Base-by-base conservation (phyloP, 1,140 invertebrate genomes). In the Apocrypta bakeri region DNA sequence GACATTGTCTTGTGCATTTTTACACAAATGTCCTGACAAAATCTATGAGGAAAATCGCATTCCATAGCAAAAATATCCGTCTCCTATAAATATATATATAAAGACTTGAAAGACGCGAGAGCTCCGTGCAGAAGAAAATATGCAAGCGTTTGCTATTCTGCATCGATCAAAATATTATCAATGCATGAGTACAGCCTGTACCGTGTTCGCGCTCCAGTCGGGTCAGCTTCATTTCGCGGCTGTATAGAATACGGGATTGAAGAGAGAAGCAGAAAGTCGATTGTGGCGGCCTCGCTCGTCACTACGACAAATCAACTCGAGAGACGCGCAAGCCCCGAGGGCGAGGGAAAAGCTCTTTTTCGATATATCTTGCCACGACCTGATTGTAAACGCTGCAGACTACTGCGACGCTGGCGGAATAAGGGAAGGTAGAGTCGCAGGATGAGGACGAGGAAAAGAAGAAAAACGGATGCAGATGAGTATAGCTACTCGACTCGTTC, bases 141-240 rank as follows among this genome's bases (percentile, higher is more conserved):
- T 17, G 33, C 31, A n/a, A n/a, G 31, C 68, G n/a, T 17, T 21
- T 33, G 21, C n/a, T 33, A 25, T 3, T 3, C 31, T n/a, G 6
- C 69, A 72, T 72, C 69, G 69, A 72, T 72, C 69, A 72, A 37
- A 42, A 42, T n/a, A 72, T 72, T 72, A 72, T 33, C 69, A 17
- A 72, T 72, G 69, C 37, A 72, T 72, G 69, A 72, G 17, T 12
- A 37, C 69, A n/a, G 31, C 25, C 24, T 27, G 24, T 2, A 2
- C 24, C 14, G 48, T 21, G 17, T 8, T 11, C 6, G 24, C 61
- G 63, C 33, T 4, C 3, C 33, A 37, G 33, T 4, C 63, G 25
- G 33, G 33, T 66, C 24, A 12, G 11, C 9, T 66, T 66, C 6
- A n/a, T 56, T 56, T 56, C 48, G 48, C 48, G 17, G 25, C 25